Evolutionary conservation across 2,888 invertebrate genomes (phyloP).

Genomic region (Nomada fucata): DNA sequence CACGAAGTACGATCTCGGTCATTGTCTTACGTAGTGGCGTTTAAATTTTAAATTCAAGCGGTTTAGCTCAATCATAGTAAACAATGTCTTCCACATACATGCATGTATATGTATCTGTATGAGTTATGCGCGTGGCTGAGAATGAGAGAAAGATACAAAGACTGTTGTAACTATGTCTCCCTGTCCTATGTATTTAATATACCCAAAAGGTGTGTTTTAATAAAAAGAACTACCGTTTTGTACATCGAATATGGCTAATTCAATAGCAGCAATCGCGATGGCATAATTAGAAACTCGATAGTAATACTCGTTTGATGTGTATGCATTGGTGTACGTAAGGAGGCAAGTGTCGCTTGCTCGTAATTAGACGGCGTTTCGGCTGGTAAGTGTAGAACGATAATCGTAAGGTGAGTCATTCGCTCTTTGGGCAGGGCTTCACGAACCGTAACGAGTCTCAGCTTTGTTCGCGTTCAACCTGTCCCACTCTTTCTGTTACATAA

Average conservation of each 20-base stretch:
- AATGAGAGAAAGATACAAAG: not conserved
- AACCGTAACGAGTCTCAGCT: slow-evolving; percentile 78
- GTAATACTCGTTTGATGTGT: too few species aligned
- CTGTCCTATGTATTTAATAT: not conserved
- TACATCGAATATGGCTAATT: too few species aligned
- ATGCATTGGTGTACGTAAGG: too few species aligned
- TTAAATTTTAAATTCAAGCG: too few species aligned
- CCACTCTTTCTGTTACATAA: slow-evolving; percentile 76
- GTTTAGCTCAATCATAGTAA: too few species aligned
- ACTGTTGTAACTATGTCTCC: not conserved
- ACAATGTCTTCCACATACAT: not conserved
- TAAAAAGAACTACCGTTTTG: not conserved
- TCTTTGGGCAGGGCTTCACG: slow-evolving; percentile 68
- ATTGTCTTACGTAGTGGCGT: too few species aligned
- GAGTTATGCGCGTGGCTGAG: too few species aligned
- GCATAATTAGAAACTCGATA: too few species aligned
- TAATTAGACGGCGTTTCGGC: slow-evolving; percentile 9
- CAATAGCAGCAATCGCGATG: too few species aligned
- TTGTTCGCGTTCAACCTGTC: slow-evolving; percentile 74
- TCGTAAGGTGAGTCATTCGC: slow-evolving; percentile 76
- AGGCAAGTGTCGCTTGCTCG: not conserved
- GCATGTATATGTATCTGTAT: too few species aligned
- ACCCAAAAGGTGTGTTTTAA: not conserved
- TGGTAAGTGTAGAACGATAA: slow-evolving; percentile 58
- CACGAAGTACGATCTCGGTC: too few species aligned